Evolutionary conservation across 2,113 vertebrate species (phyloP).

Genomic region (Ochotona curzoniae): DNA sequence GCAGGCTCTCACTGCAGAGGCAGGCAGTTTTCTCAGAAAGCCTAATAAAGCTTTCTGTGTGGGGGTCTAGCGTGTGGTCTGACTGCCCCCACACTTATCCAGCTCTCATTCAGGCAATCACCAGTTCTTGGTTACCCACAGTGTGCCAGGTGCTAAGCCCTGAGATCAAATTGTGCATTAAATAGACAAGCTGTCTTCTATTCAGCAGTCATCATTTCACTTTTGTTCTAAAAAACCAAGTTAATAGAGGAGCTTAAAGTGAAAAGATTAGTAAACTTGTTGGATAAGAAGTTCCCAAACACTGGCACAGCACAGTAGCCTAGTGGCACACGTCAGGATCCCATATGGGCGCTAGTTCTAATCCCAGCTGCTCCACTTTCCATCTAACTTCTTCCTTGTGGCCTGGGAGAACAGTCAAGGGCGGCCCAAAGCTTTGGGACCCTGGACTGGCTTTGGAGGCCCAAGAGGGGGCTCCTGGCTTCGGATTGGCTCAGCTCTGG

Average conservation of each 20-base stretch:
- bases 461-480: no score
- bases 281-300: constrained; percentile 44
- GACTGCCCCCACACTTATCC: neutral
- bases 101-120: neutral
- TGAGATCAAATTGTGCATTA: neutral
- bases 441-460: no score
- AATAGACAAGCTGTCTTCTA: neutral
- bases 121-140: neutral
- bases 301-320: no score
- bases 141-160: neutral
- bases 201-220: neutral
- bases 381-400: no score
- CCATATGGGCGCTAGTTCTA: no score
- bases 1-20: neutral
- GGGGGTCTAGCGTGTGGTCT: neutral
- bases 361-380: no score
- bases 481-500: no score
- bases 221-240: neutral
- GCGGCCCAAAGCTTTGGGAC: constrained; percentile 8
- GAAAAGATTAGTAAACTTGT: neutral
- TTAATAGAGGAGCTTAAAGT: neutral
- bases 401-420: no score
- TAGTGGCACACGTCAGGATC: no score
- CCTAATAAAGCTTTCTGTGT: neutral
- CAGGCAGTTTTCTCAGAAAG: neutral